Base-by-base conservation (phyloP, 2,797 vertebrate genomes). In the Scleropages formosus region DNA sequence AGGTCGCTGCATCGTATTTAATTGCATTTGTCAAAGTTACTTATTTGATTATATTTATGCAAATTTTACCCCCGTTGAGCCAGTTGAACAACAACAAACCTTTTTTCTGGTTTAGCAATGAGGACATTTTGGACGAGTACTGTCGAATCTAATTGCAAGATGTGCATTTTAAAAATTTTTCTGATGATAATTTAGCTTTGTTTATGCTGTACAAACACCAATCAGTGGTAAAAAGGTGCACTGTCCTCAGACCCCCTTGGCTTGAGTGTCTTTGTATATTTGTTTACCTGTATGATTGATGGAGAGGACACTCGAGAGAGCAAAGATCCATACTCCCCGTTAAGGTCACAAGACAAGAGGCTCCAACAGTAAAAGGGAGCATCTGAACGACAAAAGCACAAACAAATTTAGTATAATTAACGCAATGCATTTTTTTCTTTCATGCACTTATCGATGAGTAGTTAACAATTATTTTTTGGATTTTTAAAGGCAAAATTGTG, bases 251-350 rank as follows among this genome's bases (percentile, higher is more conserved):
- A 64, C 72, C 75, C 80, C 76, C 77, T 61, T 67, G 59, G 75
- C 80, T 85, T 49, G 79, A 85, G 84, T 83, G 81, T 80, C 83
- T 82, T 83, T 86, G 75, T 82, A 80, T 82, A 78, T 87, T 83
- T 88, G 82, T 86, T 86, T 88, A 80, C 77, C 78, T 73, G 80
- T 80, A 75, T 82, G 80, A 83, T 78, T 78, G 79, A 82, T 84
- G 83, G 82, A 88, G 83, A 86, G 84, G 78, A 51, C 83, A 78
- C 82, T 82, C 81, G 59, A 73, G 77, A 80, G 77, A 68, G 72
- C 78, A 73, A 73, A 51, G 69, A 65, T 69, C 60, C 77, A 74
- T 12, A 59, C 46, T 78, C 78, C 64, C 73, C 73, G 68, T 51
- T 72, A 76, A 78, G 82, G 75, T 70, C 71, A 73, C 18, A 53